Evolutionary conservation across 2,888 invertebrate genomes (phyloP).

Genomic region (Lasioglossum marginatum): DNA sequence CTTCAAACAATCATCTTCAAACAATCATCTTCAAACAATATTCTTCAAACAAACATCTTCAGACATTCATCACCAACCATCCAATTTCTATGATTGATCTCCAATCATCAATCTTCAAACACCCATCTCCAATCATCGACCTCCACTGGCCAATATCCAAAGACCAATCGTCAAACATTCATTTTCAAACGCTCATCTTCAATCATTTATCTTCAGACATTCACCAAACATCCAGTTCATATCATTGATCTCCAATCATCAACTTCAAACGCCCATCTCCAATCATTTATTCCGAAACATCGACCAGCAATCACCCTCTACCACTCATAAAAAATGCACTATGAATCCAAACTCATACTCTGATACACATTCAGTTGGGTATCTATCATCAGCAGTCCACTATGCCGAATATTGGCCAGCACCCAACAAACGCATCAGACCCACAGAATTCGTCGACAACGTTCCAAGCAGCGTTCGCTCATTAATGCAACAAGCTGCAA

Average conservation of each 20-base stretch:
- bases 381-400: background rate
- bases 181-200: too few species aligned
- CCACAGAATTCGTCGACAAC: background rate
- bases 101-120: background rate
- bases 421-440: background rate
- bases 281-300: background rate
- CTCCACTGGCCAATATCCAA: too few species aligned
- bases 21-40: too few species aligned
- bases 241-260: too few species aligned
- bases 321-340: background rate
- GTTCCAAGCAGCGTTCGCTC: background rate
- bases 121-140: background rate
- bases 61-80: background rate
- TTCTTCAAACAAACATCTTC: too few species aligned
- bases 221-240: too few species aligned
- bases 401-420: background rate
- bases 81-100: accelerated
- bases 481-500: background rate
- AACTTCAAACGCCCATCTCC: too few species aligned
- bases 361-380: background rate
- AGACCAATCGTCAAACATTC: background rate
- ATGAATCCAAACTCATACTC: background rate
- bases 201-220: too few species aligned
- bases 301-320: background rate
- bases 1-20: background rate